phyloP scores from a whole-genome alignment of 2,888 invertebrate species.

The Gastracanthus pulcherrimus region DNA sequence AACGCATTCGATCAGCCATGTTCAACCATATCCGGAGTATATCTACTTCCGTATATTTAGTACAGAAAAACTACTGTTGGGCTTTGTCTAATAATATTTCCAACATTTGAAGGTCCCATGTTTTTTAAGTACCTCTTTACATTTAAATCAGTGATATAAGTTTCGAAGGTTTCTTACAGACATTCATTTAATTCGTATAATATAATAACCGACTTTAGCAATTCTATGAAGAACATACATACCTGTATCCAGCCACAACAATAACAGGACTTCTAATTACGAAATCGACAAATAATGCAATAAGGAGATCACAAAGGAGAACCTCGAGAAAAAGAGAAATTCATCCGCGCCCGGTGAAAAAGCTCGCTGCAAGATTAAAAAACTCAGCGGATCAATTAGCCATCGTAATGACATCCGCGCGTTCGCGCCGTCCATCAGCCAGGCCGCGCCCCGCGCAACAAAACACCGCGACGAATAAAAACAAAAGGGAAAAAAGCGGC shows the following conservation, averaged over 20 bases:
- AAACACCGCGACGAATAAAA: constrained; percentile 15
- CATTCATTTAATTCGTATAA: no score
- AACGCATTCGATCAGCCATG: no score
- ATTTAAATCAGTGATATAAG: no score
- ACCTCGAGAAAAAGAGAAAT: background rate
- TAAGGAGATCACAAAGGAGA: background rate
- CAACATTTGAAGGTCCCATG: no score
- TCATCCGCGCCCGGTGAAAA: background rate
- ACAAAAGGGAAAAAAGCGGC: background rate
- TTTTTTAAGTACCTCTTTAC: no score
- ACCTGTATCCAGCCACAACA: background rate
- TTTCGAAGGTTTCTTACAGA: no score
- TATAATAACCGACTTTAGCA: background rate
- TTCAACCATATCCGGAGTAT: no score
- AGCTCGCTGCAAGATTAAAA: constrained; percentile 20
- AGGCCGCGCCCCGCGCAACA: background rate
- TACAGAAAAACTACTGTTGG: no score
- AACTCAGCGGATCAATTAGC: constrained; percentile 33
- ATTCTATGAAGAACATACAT: background rate
- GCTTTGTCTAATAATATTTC: no score
- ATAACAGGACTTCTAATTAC: background rate
- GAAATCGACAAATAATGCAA: background rate
- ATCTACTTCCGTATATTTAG: no score
- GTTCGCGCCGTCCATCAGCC: background rate
- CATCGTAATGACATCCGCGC: constrained; percentile 24